Conservation (phyloP, 2,113 vertebrate genomes). For the Machaerirhynchus nigripectus region DNA sequence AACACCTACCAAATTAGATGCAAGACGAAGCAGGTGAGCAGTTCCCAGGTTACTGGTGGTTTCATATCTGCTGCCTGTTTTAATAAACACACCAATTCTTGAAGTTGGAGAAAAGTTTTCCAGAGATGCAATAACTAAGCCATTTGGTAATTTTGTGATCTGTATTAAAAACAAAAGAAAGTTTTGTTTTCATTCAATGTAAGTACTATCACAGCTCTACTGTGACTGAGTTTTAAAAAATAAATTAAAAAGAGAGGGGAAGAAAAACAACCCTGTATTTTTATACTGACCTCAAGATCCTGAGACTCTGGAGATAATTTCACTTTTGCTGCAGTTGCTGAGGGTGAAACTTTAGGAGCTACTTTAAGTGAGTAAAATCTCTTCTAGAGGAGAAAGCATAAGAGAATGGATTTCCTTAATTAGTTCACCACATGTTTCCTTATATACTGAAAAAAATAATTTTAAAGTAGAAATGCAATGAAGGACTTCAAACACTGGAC, state of each 20-base stretch:
- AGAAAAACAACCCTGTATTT: neutral
- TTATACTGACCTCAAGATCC: constrained; percentile 87
- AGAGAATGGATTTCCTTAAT: neutral
- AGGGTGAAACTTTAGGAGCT: constrained; percentile 76
- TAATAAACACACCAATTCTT: constrained; percentile 91
- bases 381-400: constrained; percentile 74
- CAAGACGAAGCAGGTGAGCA: constrained; percentile 89
- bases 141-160: constrained; percentile 91
- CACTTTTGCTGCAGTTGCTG: constrained; percentile 59
- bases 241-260: neutral
- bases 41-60: constrained; percentile 82
- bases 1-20: constrained; percentile 84
- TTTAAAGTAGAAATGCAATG: neutral
- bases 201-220: neutral
- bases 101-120: constrained; percentile 91
- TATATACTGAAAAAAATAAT: neutral
- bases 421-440: neutral
- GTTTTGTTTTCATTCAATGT: neutral
- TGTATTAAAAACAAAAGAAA: constrained; percentile 55
- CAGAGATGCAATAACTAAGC: constrained; percentile 89
- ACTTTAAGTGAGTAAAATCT: constrained; percentile 90
- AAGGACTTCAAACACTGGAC: neutral
- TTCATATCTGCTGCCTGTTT: constrained; percentile 90
- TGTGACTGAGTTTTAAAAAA: neutral
- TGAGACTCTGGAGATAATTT: constrained; percentile 78